Base-by-base conservation (phyloP, 1,140 invertebrate genomes). In the Drosophila nasuta region DNA sequence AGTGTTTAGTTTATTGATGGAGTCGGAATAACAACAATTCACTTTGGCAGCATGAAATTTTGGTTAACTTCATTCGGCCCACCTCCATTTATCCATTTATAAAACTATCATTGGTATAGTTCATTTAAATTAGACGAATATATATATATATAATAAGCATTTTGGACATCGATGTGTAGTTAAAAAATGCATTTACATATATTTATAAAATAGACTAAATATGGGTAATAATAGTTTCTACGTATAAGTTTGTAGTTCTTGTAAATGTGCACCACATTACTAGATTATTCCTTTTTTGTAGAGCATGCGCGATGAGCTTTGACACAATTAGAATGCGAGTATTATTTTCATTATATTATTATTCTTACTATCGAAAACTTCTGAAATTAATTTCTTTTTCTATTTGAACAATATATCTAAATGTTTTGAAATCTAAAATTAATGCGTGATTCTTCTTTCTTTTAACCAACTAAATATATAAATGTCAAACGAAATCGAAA, bases 401-500 rank as follows among this genome's bases (percentile, higher is more conserved):
- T 10, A 3, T 46, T 59, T n/a, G 25, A 33, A 15, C 3, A 33
- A 54, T 60, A 13, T 20, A 13, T 46, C 57, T 52, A 52, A 20
- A 52, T 60, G 28, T 28, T 17, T 57, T 17, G 2, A 51, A 59
- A 70, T 59, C 41, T 3, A 25, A 62, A 41, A 70, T 54, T 70
- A 70, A 70, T 62, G 25, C 20, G n/a, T 20, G 49, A 51, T 54
- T 59, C 43, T 52, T 65, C 35, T 65, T 51, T 62, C 57, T 70
- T 62, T 46, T 67, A 48, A 52, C 33, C n/a, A 15, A 60, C 8
- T 49, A 59, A 69, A 35, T 51, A 49, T 64, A 41, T 64, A 74
- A 78, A 77, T 79, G 48, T 46, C 28, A 20, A 33, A 46, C 43
- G 25, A 33, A 45, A 52, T 46, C 41, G 6, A 64, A 75, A 66